Conservation (phyloP, 2,113 vertebrate species). For the Microcebus lehilahytsara region DNA sequence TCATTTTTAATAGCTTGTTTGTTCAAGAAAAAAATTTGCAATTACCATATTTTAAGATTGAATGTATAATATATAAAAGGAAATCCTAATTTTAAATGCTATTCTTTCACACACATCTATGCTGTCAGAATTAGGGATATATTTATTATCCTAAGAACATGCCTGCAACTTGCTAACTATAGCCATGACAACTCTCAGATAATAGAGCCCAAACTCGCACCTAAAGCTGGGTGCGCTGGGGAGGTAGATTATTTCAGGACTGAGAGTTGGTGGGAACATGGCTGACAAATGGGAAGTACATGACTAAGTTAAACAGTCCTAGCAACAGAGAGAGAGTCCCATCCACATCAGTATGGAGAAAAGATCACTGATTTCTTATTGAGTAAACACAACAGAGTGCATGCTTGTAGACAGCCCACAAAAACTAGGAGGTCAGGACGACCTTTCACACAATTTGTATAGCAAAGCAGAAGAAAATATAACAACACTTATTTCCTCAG, state of each 20-base stretch:
- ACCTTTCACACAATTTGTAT: not conserved
- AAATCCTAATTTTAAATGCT: not conserved
- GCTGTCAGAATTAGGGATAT: not conserved
- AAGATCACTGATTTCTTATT: not conserved
- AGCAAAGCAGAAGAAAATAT: not conserved
- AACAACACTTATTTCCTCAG: not conserved
- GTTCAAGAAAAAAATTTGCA: slow-evolving; percentile 58
- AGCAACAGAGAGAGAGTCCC: not conserved
- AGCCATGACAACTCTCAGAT: not conserved
- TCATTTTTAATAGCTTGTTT: slow-evolving; percentile 73
- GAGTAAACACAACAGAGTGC: not conserved
- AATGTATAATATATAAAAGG: not conserved
- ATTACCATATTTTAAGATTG: slow-evolving; percentile 54
- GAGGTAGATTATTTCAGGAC: not conserved
- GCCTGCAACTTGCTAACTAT: not conserved
- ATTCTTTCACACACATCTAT: not conserved
- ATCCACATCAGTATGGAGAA: not conserved
- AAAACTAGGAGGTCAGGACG: not conserved
- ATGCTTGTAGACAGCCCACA: not conserved
- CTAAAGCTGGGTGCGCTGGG: not conserved
- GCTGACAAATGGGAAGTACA: not conserved
- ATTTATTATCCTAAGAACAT: not conserved
- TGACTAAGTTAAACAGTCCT: not conserved
- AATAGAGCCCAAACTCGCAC: not conserved
- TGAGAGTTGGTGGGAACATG: not conserved